Evolutionary conservation across 2,797 vertebrate genomes (phyloP), one percentile per base, ranked within the genome.

Genomic region (Tangara arthus): DNA sequence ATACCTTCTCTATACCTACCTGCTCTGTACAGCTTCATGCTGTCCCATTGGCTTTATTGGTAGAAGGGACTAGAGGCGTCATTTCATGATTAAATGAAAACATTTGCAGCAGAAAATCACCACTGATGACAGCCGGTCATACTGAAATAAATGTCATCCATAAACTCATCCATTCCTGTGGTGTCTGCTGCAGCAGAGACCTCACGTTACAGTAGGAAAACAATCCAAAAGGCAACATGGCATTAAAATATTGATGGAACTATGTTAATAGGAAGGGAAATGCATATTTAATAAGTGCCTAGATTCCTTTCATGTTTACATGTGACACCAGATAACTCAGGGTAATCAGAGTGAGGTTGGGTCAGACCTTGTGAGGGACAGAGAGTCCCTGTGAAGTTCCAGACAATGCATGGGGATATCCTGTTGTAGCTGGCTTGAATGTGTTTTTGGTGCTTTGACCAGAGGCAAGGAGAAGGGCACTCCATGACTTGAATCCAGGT

Each of bases 231-330:
- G 85, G 63, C 76, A 94, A 93, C 84, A 79, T 82, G 61, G 34
- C 76, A 94, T 89, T 96, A 91, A 97, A 95, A 96, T 96, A 96
- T 95, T 95, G 90, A 95, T 96, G 83, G 63, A 93, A 77, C 9
- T 5, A 83, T 91, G 85, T 96, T 93, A 80, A 71, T 89, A 78
- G 87, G 80, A 87, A 85, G 47, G 47, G 37, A 72, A 95, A 95
- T 93, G 80, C 52, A 94, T 96, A 87, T 94, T 95, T 95, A 93
- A 94, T 95, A 93, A 94, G 84, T 39, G 39, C 27, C 60, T 87
- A 93, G 87, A 82, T 95, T 89, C 66, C 90, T 94, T 94, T 96
- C 75, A 89, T 90, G 61, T 93, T 78, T 72, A 93, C 59, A 87
- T 85, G 88, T 87, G 91, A 92, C 92, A 96, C 59, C 24, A 94